Conservation (phyloP, 2,797 vertebrate species). For the Florisuga fusca region DNA sequence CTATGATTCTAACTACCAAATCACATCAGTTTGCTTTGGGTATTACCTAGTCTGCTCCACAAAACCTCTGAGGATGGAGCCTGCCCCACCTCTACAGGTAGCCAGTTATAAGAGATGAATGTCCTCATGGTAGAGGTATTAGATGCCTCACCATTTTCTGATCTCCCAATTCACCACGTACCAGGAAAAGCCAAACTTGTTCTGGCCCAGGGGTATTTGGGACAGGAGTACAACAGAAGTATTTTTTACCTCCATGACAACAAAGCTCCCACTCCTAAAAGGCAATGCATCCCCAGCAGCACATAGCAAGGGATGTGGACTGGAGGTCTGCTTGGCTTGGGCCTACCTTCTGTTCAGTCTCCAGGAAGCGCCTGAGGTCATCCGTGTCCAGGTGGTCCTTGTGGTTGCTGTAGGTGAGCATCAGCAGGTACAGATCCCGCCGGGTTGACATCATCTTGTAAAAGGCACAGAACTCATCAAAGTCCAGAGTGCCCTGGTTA, state of each 20-base stretch:
- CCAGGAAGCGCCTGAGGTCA: constrained; percentile 89
- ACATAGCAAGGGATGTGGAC: neutral
- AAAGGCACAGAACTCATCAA: constrained; percentile 97
- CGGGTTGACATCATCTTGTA: constrained; percentile 99
- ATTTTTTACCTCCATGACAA: neutral
- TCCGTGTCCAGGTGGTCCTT: constrained; percentile 90
- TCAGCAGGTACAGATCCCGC: constrained; percentile 93
- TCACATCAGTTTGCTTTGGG: neutral
- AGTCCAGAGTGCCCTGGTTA: constrained; percentile 91
- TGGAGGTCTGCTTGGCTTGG: neutral
- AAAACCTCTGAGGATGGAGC: neutral
- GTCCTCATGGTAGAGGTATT: too few species aligned
- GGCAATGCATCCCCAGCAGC: neutral
- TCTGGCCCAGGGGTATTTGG: too few species aligned
- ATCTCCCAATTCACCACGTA: too few species aligned
- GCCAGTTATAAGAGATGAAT: too few species aligned
- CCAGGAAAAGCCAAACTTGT: too few species aligned
- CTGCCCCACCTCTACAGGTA: neutral
- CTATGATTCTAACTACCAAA: neutral
- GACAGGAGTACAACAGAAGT: too few species aligned
- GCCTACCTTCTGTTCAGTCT: constrained; percentile 93
- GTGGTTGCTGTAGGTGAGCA: constrained; percentile 97
- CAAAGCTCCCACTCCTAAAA: fast-evolving
- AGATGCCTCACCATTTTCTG: too few species aligned
- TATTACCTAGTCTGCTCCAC: neutral